Percentiles rank a stretch among this genome's conserved stretches.
Conservation (phyloP, 2,888 invertebrate species). For the Volucella zonaria region DNA sequence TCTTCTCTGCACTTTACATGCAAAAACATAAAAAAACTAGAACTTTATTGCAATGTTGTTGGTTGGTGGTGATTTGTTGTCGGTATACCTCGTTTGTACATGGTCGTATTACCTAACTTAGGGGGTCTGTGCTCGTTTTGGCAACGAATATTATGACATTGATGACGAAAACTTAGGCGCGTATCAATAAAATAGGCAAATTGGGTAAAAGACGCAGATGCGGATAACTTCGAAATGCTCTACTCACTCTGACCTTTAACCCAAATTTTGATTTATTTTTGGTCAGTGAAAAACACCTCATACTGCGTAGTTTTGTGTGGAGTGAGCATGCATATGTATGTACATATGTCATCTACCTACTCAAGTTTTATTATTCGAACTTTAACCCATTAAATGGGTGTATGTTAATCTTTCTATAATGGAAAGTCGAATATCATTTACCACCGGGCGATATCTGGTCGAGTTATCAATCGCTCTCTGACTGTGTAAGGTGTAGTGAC, state of each 20-base stretch:
- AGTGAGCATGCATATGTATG: slow-evolving; percentile 8
- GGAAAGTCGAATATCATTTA: slow-evolving; percentile 2
- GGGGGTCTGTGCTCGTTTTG: slow-evolving; percentile 26
- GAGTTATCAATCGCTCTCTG: not conserved
- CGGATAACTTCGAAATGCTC: not conserved
- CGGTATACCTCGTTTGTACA: not conserved
- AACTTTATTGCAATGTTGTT: not conserved
- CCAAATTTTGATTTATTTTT: not conserved
- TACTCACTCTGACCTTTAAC: slow-evolving; percentile 22
- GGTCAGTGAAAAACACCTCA: not conserved
- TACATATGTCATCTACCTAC: not conserved
- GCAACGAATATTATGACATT: slow-evolving; percentile 34
- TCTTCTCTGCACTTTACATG: not conserved
- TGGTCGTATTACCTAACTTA: slow-evolving; percentile 44
- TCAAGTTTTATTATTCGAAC: slow-evolving; percentile 27
- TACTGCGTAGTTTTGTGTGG: not conserved
- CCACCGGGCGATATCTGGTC: not conserved
- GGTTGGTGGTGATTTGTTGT: slow-evolving; percentile 9
- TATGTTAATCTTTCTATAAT: slow-evolving; percentile 3
- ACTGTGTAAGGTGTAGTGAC: not conserved
- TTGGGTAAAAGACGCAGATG: slow-evolving; percentile 45
- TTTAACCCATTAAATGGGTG: slow-evolving; percentile 26
- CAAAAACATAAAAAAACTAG: not conserved
- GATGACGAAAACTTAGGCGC: slow-evolving; percentile 42
- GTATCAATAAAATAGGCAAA: slow-evolving; percentile 5